These are phyloP conservation scores for Polydrusus pterygomalis DNA, from an alignment of 2,888 invertebrate genomes.

Conservation along the genomic window DNA sequence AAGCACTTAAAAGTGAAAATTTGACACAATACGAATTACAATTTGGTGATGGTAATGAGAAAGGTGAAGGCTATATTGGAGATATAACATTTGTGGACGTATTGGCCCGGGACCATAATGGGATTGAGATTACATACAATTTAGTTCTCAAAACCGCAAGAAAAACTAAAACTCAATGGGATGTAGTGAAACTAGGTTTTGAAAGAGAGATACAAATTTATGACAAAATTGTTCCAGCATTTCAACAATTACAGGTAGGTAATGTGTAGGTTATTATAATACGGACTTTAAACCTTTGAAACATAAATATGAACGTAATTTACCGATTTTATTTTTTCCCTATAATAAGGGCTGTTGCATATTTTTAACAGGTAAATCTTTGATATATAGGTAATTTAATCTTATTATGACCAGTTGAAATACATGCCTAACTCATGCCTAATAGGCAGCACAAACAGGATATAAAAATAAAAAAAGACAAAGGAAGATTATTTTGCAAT, in stretches of 20 bases:
- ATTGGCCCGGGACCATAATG: slow-evolving; percentile 17
- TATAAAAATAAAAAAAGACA: too few relatives aligned
- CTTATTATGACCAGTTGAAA: too few relatives aligned
- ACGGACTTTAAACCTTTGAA: too few relatives aligned
- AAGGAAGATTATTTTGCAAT: too few relatives aligned
- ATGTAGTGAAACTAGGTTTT: slow-evolving; percentile 37
- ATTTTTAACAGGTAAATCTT: too few relatives aligned
- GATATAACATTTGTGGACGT: slow-evolving; percentile 51
- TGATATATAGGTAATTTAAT: too few relatives aligned
- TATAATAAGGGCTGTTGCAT: too few relatives aligned
- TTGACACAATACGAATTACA: slow-evolving; percentile 37
- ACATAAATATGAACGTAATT: too few relatives aligned
- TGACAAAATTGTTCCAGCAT: slow-evolving; percentile 48
- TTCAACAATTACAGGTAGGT: slow-evolving; percentile 54
- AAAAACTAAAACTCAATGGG: slow-evolving; percentile 30
- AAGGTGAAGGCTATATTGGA: slow-evolving; percentile 54
- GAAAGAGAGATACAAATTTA: slow-evolving; percentile 56
- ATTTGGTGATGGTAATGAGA: slow-evolving; percentile 46
- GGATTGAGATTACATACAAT: slow-evolving; percentile 15
- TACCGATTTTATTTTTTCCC: too few relatives aligned
- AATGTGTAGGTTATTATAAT: not conserved
- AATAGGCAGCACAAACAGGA: too few relatives aligned
- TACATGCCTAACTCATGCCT: too few relatives aligned
- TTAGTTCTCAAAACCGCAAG: slow-evolving; percentile 51
- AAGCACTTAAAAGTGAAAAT: slow-evolving; percentile 40